Evolutionary conservation across 1,140 invertebrate genomes (phyloP).

Genomic region (Tetramorium parvispinum): DNA sequence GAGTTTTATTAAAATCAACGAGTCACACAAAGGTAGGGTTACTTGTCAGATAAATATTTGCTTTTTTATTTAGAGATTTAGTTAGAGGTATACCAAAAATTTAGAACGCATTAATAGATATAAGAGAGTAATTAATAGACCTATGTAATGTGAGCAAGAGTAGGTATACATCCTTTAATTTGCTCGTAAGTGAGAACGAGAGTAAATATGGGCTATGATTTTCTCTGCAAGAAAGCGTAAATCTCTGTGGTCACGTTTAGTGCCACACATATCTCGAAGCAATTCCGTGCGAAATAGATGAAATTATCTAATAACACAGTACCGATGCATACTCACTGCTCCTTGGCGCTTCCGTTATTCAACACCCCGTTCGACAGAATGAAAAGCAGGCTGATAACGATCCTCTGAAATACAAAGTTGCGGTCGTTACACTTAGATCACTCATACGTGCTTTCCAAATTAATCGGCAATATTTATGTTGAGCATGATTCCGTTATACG

Average conservation of each 20-base stretch:
- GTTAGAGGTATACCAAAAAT: too few relatives aligned
- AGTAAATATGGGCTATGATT: constrained; percentile 15
- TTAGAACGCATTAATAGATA: neutral
- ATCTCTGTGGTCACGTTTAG: neutral
- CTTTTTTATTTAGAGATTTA: too few relatives aligned
- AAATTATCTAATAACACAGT: constrained; percentile 20
- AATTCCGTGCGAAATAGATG: neutral
- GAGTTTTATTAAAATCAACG: too few relatives aligned
- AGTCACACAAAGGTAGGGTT: too few relatives aligned
- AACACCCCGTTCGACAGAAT: constrained; percentile 25
- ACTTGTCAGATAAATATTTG: too few relatives aligned
- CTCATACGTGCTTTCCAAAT: neutral
- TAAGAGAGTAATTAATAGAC: neutral
- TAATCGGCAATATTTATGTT: constrained; percentile 19
- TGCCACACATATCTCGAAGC: neutral
- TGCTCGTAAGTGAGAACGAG: constrained; percentile 15
- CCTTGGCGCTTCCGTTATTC: constrained; percentile 15
- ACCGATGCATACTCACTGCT: constrained; percentile 55
- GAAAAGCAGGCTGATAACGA: constrained; percentile 35
- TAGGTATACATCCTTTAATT: constrained; percentile 22
- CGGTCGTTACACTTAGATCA: neutral
- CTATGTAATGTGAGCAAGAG: neutral
- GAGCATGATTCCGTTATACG: neutral
- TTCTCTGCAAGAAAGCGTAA: constrained; percentile 55
- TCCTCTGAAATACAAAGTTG: constrained; percentile 29